These are phyloP conservation scores for Neria commutata DNA, from an alignment of 2,888 invertebrate genomes.

Conservation along the genomic window DNA sequence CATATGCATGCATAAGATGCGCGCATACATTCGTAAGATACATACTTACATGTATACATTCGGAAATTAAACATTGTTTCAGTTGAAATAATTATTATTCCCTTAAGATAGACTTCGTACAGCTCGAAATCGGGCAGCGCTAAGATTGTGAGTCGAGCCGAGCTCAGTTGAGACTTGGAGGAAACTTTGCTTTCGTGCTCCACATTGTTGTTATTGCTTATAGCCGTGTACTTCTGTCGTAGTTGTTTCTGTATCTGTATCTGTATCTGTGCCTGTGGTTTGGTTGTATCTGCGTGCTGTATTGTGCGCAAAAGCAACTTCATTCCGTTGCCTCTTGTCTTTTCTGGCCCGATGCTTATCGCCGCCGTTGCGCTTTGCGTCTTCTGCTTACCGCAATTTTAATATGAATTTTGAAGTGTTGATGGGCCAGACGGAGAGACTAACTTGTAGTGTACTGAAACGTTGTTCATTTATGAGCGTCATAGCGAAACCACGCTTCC, in stretches of 20 bases:
- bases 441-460: too few relatives aligned
- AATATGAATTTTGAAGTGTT: constrained; percentile 5
- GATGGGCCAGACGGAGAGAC: too few relatives aligned
- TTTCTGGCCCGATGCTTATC: constrained; percentile 1
- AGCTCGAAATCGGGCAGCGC: background rate
- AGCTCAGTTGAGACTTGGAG: background rate
- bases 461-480: too few relatives aligned
- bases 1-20: constrained; percentile 5
- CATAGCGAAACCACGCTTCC: too few relatives aligned
- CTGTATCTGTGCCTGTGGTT: too few relatives aligned
- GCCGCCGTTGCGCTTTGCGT: background rate
- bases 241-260: background rate
- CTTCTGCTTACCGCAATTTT: too few relatives aligned
- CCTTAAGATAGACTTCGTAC: constrained; percentile 23
- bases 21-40: background rate
- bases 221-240: background rate
- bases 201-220: background rate
- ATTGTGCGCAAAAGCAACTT: background rate
- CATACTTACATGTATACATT: background rate
- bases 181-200: background rate
- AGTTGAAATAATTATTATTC: constrained; percentile 51
- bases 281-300: too few relatives aligned
- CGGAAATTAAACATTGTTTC: constrained; percentile 41
- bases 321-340: background rate
- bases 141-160: background rate